Conservation (phyloP, 2,888 invertebrate species). For the Pheosia tremula region DNA sequence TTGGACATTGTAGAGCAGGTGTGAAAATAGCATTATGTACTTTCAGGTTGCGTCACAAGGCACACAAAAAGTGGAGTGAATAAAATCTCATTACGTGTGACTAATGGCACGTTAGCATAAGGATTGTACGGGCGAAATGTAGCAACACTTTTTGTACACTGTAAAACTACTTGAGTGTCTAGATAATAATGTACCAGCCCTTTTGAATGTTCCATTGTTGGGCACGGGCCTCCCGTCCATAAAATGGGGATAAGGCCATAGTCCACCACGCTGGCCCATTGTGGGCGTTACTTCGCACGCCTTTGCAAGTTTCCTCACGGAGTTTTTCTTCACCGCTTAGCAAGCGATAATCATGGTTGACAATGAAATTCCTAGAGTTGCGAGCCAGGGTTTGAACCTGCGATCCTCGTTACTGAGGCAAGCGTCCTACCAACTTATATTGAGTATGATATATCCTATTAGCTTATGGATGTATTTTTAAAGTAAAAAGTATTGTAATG, state of each 20-base stretch:
- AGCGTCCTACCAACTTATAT: too few species aligned
- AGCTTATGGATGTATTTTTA: background rate
- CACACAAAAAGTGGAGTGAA: background rate
- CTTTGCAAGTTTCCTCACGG: too few species aligned
- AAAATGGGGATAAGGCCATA: too few species aligned
- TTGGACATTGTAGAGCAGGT: too few species aligned
- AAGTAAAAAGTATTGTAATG: slow-evolving; percentile 14
- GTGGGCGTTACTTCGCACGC: too few species aligned
- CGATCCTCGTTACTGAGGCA: too few species aligned
- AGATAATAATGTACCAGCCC: background rate
- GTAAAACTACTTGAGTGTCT: background rate
- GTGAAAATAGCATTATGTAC: background rate
- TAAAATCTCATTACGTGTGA: slow-evolving; percentile 1
- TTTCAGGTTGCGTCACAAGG: background rate
- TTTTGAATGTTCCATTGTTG: background rate
- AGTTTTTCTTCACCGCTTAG: too few species aligned
- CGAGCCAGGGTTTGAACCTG: too few species aligned
- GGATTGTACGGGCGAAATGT: background rate
- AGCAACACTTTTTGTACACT: background rate
- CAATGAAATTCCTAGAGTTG: too few species aligned
- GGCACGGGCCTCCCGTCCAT: too few species aligned
- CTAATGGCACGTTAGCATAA: slow-evolving; percentile 2
- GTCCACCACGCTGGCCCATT: too few species aligned
- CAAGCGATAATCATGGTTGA: too few species aligned
- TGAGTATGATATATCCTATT: background rate